Evolutionary conservation across 2,888 invertebrate genomes (phyloP), one percentile per base, ranked within the genome.

Genomic region (Prosopocoilus inquinatus): DNA sequence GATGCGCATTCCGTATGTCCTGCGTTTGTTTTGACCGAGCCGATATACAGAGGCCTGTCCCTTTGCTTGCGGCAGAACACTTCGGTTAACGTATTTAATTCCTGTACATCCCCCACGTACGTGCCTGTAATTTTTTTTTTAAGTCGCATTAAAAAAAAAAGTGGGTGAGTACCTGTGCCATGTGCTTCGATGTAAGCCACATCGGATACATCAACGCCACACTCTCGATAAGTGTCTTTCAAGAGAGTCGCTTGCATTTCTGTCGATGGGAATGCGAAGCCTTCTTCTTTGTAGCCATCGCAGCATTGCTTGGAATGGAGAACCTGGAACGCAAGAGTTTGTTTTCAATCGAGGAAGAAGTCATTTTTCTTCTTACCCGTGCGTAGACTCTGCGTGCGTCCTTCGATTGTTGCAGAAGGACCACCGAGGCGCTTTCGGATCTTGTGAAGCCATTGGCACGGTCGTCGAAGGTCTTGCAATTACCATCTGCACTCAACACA

Each of bases 21-120:
- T 73, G 96, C 82, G 76, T 96, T 97, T 0, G 95, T 94, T 73
- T 97, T 97, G 33, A 95, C 87, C 0, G 96, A 93, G 1, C 96
- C 96, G 55, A 97, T 89, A 47, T 84, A 77, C 0, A 96, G 81
- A 0, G 96, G 89, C 0, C 84, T 86, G 9, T 81, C 84, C n/a
- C 94, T 82, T 15, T 84, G 85, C 2, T 83, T 81, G 7, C 20
- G 20, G 69, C 90, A 90, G 72, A 94, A 86, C 33, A 91, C 83
- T 64, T 87, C 87, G 47, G 91, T 89, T 47, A 97, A 85, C 0
- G 93, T 90, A 63, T 86, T 81, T 53, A 94, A 80, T 77, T 97
- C 97, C 73, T 95, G 94, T 0, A 96, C 95, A 78, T 97, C 97
- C 12, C 96, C 95, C 2, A 91, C 89, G 60, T 79, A 81, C 0